These are phyloP conservation scores for Lophotis ruficrista DNA, from an alignment of 2,113 vertebrate species.

Conservation along the genomic window DNA sequence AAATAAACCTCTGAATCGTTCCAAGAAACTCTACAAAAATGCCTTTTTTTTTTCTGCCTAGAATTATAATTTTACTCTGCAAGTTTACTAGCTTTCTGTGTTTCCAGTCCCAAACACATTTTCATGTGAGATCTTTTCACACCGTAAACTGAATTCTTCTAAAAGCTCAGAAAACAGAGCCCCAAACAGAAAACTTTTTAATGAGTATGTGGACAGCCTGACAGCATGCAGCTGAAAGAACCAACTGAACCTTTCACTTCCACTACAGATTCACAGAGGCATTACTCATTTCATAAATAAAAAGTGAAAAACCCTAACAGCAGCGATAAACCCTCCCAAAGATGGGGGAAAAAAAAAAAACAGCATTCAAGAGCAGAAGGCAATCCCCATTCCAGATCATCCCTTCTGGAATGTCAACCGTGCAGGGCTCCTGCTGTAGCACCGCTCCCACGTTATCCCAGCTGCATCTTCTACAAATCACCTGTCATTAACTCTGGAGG, in stretches of 20 bases:
- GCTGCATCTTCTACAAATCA: not conserved
- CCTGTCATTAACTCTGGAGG: not conserved
- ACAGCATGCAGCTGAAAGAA: not conserved
- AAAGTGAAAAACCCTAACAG: not conserved
- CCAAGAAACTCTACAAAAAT: not conserved
- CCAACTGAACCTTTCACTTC: not conserved
- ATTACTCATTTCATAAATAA: not conserved
- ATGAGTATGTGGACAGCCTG: not conserved
- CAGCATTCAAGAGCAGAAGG: not conserved
- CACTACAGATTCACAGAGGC: not conserved
- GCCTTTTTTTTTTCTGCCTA: not conserved
- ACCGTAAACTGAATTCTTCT: not conserved
- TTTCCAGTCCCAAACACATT: not conserved
- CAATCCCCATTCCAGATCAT: not conserved
- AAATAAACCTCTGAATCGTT: not conserved
- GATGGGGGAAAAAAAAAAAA: fast-evolving
- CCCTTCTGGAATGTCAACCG: not conserved
- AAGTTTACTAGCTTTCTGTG: not conserved
- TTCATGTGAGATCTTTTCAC: not conserved
- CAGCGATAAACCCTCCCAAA: not conserved
- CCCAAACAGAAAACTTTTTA: not conserved
- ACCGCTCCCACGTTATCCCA: not conserved
- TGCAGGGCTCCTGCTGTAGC: not conserved
- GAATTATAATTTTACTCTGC: not conserved
- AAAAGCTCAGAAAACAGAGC: not conserved